Evolutionary conservation across 1,140 invertebrate species (phyloP).

Genomic region (Glossosoma conforme): DNA sequence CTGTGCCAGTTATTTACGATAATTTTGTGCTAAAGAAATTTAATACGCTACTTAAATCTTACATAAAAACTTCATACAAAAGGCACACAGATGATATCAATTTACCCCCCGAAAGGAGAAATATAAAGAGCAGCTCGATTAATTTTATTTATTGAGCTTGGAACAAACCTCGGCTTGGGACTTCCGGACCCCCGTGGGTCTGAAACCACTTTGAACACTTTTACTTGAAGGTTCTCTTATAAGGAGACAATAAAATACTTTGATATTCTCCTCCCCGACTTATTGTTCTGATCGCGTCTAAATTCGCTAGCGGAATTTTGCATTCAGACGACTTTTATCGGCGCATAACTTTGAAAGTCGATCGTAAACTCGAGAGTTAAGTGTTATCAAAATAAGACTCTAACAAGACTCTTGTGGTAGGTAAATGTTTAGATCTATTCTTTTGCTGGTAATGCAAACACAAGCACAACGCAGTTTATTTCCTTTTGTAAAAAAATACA

Average conservation of each 20-base stretch:
- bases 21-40: conserved; percentile 24
- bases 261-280: neutral
- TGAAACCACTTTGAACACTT: neutral
- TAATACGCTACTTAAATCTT: conserved; percentile 23
- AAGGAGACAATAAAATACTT: conserved; percentile 1
- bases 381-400: no score
- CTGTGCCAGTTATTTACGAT: conserved; percentile 19
- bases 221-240: conserved; percentile 8
- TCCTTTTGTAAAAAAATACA: no score
- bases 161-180: conserved; percentile 1
- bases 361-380: no score
- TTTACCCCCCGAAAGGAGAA: conserved; percentile 20
- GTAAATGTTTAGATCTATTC: no score
- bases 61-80: conserved; percentile 21
- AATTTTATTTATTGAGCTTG: conserved; percentile 12
- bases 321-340: no score
- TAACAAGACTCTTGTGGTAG: no score
- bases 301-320: no score
- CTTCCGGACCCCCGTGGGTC: conserved; percentile 1
- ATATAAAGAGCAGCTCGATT: conserved; percentile 2
- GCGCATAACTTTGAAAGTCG: no score
- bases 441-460: no score
- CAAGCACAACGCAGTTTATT: no score
- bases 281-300: no score
- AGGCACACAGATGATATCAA: conserved; percentile 27